phyloP scores from a whole-genome alignment of 2,888 invertebrate species.

The Idaea biselata region DNA sequence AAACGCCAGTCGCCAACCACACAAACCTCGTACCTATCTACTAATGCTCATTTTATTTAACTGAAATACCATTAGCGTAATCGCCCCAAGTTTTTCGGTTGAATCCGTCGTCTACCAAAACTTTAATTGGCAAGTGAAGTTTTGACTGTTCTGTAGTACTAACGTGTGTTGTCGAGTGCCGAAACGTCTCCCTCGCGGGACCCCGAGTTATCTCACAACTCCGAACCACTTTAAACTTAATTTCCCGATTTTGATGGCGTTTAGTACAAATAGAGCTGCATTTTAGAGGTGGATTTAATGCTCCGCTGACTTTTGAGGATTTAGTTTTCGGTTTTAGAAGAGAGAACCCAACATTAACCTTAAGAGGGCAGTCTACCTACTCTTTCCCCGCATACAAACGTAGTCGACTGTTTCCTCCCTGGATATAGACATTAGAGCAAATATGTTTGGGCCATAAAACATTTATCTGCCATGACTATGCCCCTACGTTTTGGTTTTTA shows the following conservation, averaged over 20 bases:
- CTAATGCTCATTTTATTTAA: conserved; percentile 22
- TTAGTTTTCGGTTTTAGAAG: background rate
- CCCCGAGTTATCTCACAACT: conserved; percentile 31
- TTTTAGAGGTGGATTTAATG: background rate
- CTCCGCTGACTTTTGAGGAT: background rate
- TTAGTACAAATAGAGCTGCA: conserved; percentile 5
- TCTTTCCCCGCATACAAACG: too few species aligned
- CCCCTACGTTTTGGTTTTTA: too few species aligned
- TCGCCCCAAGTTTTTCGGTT: conserved; percentile 27
- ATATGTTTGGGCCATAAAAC: too few species aligned
- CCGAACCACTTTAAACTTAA: conserved; percentile 55
- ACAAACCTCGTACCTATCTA: conserved; percentile 16
- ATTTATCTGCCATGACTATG: too few species aligned
- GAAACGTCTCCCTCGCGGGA: conserved; percentile 45
- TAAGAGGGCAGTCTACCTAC: too few species aligned
- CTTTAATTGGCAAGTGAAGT: conserved; percentile 35
- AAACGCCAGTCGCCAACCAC: background rate
- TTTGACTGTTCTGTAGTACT: conserved; percentile 27
- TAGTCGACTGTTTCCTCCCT: too few species aligned
- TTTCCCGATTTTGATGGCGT: conserved; percentile 46
- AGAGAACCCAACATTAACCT: background rate
- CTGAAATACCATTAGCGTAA: conserved; percentile 18
- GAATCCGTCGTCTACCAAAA: conserved; percentile 26
- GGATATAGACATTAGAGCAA: too few species aligned
- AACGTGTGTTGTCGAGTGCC: conserved; percentile 41